phyloP scores from a whole-genome alignment of 2,797 vertebrate species.

The Thaleichthys pacificus region DNA sequence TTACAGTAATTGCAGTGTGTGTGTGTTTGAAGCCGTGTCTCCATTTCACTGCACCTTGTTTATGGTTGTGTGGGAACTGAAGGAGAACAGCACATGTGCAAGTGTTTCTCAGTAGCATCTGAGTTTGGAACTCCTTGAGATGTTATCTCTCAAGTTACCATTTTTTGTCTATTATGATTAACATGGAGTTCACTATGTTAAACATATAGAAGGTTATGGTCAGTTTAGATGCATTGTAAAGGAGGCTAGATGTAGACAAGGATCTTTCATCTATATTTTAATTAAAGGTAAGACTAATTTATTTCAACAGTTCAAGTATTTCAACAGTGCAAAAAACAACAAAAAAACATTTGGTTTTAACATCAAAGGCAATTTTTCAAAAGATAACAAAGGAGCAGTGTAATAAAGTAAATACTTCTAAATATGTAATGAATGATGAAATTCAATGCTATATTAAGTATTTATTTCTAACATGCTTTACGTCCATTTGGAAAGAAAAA shows the following conservation, averaged over 20 bases:
- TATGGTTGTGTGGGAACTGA: slow-evolving; percentile 6
- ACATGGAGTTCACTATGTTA: neutral
- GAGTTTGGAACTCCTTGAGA: neutral
- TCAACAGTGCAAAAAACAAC: neutral
- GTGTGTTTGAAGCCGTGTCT: slow-evolving; percentile 17
- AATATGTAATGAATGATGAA: too few species aligned
- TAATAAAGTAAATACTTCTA: too few species aligned
- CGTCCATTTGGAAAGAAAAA: too few species aligned
- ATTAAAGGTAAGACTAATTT: neutral
- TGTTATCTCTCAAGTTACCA: neutral
- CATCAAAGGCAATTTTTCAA: neutral
- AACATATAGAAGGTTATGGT: neutral
- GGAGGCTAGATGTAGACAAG: neutral
- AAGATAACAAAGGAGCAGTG: too few species aligned
- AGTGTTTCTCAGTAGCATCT: neutral
- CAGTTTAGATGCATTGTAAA: neutral
- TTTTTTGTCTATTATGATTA: neutral
- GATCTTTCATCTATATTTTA: neutral
- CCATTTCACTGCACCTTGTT: slow-evolving; percentile 22
- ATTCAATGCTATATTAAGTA: too few species aligned
- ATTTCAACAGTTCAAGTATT: neutral
- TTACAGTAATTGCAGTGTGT: neutral
- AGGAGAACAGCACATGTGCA: slow-evolving; percentile 5
- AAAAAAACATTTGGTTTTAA: neutral
- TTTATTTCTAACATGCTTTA: too few species aligned